Conservation (phyloP, 2,113 vertebrate species). For the Oryzias melastigma region DNA sequence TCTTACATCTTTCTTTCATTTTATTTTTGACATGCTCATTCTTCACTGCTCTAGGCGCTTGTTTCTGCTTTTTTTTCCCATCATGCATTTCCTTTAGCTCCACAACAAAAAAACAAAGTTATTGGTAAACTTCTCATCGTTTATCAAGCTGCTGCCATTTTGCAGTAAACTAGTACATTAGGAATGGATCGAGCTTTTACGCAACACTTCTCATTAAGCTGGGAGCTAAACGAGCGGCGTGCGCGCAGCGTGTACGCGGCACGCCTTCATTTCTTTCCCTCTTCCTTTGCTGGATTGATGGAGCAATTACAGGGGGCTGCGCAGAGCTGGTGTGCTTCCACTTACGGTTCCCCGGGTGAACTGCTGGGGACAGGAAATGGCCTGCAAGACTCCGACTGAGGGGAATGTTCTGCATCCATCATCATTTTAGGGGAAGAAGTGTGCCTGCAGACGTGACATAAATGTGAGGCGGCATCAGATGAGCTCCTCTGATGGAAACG, state of each 20-base stretch:
- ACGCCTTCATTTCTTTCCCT: conserved; percentile 15
- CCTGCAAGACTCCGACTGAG: conserved; percentile 3
- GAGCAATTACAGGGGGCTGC: conserved; percentile 52
- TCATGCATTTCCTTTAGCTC: conserved; percentile 37
- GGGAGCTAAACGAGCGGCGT: conserved; percentile 52
- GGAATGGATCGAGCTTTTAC: conserved; percentile 61
- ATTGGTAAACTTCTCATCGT: conserved; percentile 63
- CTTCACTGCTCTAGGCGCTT: too few relatives aligned
- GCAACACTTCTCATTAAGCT: conserved; percentile 50
- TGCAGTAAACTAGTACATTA: conserved; percentile 53
- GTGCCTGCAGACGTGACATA: neutral
- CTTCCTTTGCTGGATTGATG: conserved; percentile 33
- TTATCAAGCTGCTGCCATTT: conserved; percentile 50
- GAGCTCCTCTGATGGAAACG: too few relatives aligned
- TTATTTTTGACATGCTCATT: too few relatives aligned
- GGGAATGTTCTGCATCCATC: conserved; percentile 10
- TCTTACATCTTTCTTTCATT: too few relatives aligned
- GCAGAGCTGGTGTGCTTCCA: conserved; percentile 29
- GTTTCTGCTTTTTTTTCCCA: conserved; percentile 13
- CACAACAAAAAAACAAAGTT: conserved; percentile 8
- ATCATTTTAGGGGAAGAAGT: conserved; percentile 22
- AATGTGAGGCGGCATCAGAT: too few relatives aligned
- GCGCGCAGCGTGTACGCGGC: neutral
- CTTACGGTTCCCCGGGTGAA: conserved; percentile 37
- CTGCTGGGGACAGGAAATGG: conserved; percentile 1